Evolutionary conservation across 2,113 vertebrate species (phyloP).

Genomic region (Gadus chalcogrammus): DNA sequence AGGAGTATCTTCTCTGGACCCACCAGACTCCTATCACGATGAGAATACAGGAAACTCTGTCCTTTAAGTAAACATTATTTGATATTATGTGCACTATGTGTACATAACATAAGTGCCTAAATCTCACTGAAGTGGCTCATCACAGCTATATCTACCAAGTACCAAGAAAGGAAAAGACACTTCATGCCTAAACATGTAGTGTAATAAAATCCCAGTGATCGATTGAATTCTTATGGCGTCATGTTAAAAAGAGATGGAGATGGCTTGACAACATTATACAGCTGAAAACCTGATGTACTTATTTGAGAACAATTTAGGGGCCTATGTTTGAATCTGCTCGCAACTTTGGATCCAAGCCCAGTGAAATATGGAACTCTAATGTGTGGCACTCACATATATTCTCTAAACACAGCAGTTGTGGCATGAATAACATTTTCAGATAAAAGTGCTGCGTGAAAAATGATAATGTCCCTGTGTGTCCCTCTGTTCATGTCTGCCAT

Average conservation of each 20-base stretch:
- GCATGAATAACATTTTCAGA: conserved; percentile 25
- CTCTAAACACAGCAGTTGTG: conserved; percentile 5
- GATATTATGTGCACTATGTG: too few relatives aligned
- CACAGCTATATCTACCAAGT: too few relatives aligned
- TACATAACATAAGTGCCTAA: too few relatives aligned
- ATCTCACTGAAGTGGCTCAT: too few relatives aligned
- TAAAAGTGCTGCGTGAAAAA: conserved; percentile 8
- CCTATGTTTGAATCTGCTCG: conserved; percentile 38
- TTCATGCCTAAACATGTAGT: too few relatives aligned
- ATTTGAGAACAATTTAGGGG: conserved; percentile 47
- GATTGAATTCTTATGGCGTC: background rate
- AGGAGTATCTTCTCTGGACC: too few relatives aligned
- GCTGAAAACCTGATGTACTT: conserved; percentile 41
- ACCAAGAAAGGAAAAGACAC: too few relatives aligned
- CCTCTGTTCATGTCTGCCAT: background rate
- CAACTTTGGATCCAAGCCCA: conserved; percentile 22
- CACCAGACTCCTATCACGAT: too few relatives aligned
- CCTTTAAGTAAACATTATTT: too few relatives aligned
- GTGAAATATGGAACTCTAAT: conserved; percentile 37
- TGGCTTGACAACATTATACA: conserved; percentile 14
- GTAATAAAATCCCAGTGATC: too few relatives aligned
- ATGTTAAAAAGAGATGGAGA: conserved; percentile 14
- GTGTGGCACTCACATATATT: conserved; percentile 25
- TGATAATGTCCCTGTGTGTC: background rate
- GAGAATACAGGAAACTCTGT: too few relatives aligned